phyloP scores from a whole-genome alignment of 2,113 vertebrate species.

The Phocoena sinus region DNA sequence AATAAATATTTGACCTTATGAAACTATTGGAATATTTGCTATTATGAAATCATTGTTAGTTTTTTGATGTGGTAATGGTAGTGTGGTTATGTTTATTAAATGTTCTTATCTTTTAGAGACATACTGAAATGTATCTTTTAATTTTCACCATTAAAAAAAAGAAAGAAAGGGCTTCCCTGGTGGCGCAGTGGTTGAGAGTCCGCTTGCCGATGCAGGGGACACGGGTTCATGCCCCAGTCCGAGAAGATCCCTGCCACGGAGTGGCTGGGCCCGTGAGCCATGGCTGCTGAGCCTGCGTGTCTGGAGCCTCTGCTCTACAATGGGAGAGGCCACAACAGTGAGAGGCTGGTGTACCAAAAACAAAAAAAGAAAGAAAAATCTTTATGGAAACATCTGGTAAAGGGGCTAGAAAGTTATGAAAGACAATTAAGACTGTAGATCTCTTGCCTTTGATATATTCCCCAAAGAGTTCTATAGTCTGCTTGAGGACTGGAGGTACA shows the following conservation, averaged over 20 bases:
- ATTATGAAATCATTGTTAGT: neutral
- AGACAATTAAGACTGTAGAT: neutral
- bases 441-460: neutral
- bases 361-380: neutral
- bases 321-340: too few relatives aligned
- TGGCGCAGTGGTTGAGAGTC: too few relatives aligned
- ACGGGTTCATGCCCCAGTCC: too few relatives aligned
- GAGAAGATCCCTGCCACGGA: too few relatives aligned
- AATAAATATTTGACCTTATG: neutral
- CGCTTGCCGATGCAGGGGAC: too few relatives aligned
- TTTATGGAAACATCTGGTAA: neutral
- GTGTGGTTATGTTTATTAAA: neutral
- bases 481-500: neutral
- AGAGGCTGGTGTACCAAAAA: neutral
- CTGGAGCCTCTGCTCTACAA: too few relatives aligned
- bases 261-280: too few relatives aligned
- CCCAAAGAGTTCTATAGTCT: neutral
- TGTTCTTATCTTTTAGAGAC: conserved; percentile 1
- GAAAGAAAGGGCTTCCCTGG: neutral
- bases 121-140: neutral
- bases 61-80: neutral
- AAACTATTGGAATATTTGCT: conserved; percentile 2
- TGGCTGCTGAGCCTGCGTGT: too few relatives aligned
- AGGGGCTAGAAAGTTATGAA: neutral
- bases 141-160: neutral